Evolutionary conservation across 2,113 vertebrate genomes (phyloP).

Genomic region (Gnathonemus echidnorhynchus): DNA sequence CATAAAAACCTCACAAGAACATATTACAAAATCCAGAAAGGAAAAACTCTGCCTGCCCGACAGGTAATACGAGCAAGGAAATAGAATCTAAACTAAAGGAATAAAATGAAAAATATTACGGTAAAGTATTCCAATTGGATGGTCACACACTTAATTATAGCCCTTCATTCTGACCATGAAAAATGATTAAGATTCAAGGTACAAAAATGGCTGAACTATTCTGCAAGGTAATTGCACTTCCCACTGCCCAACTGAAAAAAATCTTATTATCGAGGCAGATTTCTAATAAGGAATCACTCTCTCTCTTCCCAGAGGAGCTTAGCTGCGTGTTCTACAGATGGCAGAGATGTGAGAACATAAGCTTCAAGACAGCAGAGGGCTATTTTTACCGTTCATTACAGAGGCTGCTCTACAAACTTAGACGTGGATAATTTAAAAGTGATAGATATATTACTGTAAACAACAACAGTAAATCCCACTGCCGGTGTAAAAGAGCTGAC

Average conservation of each 20-base stretch:
- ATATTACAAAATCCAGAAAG: not conserved
- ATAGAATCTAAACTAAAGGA: not conserved
- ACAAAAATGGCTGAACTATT: conserved; percentile 10
- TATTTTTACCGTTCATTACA: not conserved
- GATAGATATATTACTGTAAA: not conserved
- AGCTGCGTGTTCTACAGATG: not conserved
- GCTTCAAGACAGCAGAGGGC: not conserved
- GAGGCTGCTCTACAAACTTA: not conserved
- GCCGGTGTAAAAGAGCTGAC: not conserved
- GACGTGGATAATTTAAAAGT: not conserved
- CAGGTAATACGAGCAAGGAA: not conserved
- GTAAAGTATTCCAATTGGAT: not conserved
- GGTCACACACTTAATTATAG: conserved; percentile 8
- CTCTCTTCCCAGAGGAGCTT: not conserved
- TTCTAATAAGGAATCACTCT: not conserved
- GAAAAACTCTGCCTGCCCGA: not conserved
- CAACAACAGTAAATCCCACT: not conserved
- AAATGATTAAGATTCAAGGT: conserved; percentile 13
- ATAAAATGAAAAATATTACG: conserved; percentile 1
- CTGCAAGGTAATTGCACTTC: not conserved
- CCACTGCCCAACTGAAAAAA: not conserved
- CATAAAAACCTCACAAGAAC: not conserved
- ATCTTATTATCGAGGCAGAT: not conserved
- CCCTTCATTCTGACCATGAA: not conserved
- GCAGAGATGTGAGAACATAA: not conserved